These are phyloP conservation scores for Lithophane semibrunnea DNA, from an alignment of 2,888 invertebrate species.

Conservation along the genomic window DNA sequence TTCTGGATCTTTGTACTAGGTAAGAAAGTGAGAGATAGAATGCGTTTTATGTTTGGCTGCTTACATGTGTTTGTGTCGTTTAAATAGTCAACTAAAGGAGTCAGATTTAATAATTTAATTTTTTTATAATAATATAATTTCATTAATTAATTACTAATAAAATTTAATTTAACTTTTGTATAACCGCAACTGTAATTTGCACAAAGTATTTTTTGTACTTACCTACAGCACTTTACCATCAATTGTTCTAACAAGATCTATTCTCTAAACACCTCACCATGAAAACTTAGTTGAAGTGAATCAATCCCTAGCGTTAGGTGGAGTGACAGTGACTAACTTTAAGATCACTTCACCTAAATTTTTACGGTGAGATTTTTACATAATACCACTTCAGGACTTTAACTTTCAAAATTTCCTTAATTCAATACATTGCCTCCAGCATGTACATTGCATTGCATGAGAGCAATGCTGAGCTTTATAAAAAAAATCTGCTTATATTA, in stretches of 20 bases:
- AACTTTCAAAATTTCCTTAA: not conserved
- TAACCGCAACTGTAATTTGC: not conserved
- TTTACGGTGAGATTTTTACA: too few relatives aligned
- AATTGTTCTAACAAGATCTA: not conserved
- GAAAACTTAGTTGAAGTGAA: too few relatives aligned
- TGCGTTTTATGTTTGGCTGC: not conserved
- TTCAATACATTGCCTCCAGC: not conserved
- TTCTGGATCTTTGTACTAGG: not conserved
- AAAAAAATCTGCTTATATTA: not conserved
- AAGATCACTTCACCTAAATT: too few relatives aligned
- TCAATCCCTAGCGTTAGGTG: too few relatives aligned
- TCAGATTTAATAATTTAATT: not conserved
- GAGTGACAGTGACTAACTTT: too few relatives aligned
- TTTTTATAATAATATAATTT: too few relatives aligned
- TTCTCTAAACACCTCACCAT: too few relatives aligned
- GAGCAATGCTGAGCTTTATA: too few relatives aligned
- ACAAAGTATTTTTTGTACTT: not conserved
- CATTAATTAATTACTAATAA: too few relatives aligned
- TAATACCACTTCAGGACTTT: not conserved
- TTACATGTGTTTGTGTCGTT: not conserved
- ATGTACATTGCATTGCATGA: not conserved
- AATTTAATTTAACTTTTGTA: too few relatives aligned
- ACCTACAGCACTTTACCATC: not conserved
- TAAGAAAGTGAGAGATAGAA: not conserved
- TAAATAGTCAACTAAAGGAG: not conserved